Conservation (phyloP, 2,797 vertebrate genomes). For the Dryobates pubescens region DNA sequence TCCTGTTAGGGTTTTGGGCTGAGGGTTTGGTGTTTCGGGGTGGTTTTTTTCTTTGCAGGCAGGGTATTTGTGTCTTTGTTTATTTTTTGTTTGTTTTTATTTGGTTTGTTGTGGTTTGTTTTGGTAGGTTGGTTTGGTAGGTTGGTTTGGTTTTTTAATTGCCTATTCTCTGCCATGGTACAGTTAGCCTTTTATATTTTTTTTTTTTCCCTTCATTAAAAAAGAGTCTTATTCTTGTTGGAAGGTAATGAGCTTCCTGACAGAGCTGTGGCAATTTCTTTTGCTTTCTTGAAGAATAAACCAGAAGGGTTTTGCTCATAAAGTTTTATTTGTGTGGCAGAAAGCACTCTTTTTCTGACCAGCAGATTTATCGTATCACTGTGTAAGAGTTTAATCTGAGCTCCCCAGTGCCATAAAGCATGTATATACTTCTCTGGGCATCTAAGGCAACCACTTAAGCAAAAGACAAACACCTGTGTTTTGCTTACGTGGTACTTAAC, state of each 20-base stretch:
- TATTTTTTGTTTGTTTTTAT: too few relatives aligned
- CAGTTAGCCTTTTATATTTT: neutral
- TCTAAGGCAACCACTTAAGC: neutral
- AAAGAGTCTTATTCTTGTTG: neutral
- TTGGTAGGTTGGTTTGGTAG: too few relatives aligned
- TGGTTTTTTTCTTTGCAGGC: too few relatives aligned
- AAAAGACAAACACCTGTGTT: neutral
- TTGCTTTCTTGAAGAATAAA: neutral
- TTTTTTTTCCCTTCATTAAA: neutral
- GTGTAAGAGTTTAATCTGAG: neutral
- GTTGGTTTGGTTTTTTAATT: neutral
- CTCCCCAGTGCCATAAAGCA: neutral
- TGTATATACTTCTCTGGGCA: neutral
- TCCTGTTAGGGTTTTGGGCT: neutral
- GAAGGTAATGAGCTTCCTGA: neutral
- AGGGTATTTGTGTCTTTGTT: too few relatives aligned
- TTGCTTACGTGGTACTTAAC: neutral
- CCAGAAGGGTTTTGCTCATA: neutral
- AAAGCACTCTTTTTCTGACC: neutral
- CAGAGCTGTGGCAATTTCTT: neutral
- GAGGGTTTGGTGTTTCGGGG: too few relatives aligned
- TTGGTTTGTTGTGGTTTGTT: neutral
- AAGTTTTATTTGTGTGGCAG: neutral
- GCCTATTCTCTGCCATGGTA: neutral
- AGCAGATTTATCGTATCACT: neutral